Percentiles rank a stretch among this genome's conserved stretches.
Evolutionary conservation across 2,113 vertebrate species (phyloP).

Genomic region (Nansenia antarctica): DNA sequence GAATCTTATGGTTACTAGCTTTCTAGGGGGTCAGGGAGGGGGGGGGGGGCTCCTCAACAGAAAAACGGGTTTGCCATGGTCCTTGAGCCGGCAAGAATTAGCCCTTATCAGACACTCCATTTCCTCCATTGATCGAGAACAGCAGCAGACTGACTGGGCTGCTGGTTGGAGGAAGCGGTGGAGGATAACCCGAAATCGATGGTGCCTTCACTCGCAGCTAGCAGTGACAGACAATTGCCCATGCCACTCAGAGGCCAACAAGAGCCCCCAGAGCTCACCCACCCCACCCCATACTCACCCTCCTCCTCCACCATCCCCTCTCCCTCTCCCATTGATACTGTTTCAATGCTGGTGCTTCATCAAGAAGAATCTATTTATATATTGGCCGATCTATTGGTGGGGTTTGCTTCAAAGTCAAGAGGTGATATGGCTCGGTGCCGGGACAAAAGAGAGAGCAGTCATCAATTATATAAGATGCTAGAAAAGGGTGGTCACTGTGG

Average conservation of each 20-base stretch:
- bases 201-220: constrained; percentile 31
- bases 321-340: constrained; percentile 31
- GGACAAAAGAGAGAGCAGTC: background rate
- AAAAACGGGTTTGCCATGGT: constrained; percentile 25
- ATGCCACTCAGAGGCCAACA: background rate
- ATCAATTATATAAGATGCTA: background rate
- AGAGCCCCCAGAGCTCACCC: too few relatives aligned
- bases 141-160: constrained; percentile 25
- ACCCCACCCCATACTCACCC: background rate
- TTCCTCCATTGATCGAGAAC: constrained; percentile 48
- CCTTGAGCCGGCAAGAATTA: constrained; percentile 44
- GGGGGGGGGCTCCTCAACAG: constrained; percentile 1
- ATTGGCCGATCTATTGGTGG: background rate
- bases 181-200: constrained; percentile 48
- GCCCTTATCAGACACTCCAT: constrained; percentile 42
- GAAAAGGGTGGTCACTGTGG: background rate
- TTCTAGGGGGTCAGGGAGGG: too few relatives aligned
- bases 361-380: constrained; percentile 39
- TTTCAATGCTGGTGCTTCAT: constrained; percentile 22
- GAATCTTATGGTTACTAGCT: too few relatives aligned
- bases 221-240: constrained; percentile 13
- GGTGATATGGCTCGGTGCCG: background rate
- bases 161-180: background rate
- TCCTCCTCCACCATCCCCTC: constrained; percentile 8
- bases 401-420: background rate